phyloP scores from a whole-genome alignment of 1,140 invertebrate genomes.

The Arion vulgaris region DNA sequence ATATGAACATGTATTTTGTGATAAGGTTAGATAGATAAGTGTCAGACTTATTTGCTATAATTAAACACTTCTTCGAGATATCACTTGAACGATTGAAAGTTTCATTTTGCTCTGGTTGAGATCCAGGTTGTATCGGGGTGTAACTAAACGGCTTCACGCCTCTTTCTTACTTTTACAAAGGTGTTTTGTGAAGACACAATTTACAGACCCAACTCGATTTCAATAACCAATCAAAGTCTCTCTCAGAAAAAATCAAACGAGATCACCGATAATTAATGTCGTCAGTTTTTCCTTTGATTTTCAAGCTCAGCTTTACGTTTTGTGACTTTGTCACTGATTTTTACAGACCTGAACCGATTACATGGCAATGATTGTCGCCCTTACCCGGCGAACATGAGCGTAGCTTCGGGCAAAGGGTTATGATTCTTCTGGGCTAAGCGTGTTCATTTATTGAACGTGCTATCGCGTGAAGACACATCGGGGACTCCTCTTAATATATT shows the following conservation, averaged over 20 bases:
- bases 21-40: background rate
- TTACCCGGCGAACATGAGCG: background rate
- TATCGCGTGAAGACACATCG: background rate
- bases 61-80: background rate
- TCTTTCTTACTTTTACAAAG: background rate
- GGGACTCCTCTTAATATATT: background rate
- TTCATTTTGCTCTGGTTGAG: background rate
- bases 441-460: background rate
- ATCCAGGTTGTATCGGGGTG: background rate
- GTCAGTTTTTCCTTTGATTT: background rate
- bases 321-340: slow-evolving; percentile 6
- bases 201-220: background rate
- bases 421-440: background rate
- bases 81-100: background rate
- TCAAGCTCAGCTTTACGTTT: background rate
- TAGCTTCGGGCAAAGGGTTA: background rate
- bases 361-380: background rate
- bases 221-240: slow-evolving; percentile 5
- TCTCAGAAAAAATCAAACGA: background rate
- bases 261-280: slow-evolving; percentile 3
- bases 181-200: background rate
- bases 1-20: too few species aligned
- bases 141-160: background rate
- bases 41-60: background rate
- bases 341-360: slow-evolving; percentile 16